phyloP scores from a whole-genome alignment of 2,888 invertebrate species.

The Leucania comma region DNA sequence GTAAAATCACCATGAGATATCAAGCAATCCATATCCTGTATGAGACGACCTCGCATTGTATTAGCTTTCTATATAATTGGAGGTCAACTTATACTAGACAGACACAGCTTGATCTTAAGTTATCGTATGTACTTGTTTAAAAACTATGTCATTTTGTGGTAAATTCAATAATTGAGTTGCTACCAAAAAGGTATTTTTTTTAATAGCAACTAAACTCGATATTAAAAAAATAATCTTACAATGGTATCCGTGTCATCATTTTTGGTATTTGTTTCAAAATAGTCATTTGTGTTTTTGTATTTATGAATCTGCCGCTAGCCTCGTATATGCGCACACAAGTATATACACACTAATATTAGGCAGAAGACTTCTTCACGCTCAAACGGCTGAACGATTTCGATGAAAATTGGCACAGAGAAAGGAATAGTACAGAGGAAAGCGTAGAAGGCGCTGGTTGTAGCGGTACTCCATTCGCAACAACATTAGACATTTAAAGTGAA shows the following conservation, averaged over 20 bases:
- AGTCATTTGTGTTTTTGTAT: not conserved
- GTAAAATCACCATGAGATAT: not conserved
- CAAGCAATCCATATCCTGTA: not conserved
- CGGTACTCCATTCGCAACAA: too few relatives aligned
- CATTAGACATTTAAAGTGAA: too few relatives aligned
- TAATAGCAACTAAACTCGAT: not conserved
- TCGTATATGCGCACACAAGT: conserved; percentile 20
- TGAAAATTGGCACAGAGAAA: too few relatives aligned
- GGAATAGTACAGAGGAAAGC: too few relatives aligned
- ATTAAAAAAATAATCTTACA: not conserved
- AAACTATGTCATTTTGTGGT: not conserved
- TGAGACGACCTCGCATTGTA: too few relatives aligned
- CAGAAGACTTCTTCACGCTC: too few relatives aligned
- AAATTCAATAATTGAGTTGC: not conserved
- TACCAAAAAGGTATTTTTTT: not conserved
- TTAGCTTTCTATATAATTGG: not conserved
- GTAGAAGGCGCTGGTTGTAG: too few relatives aligned
- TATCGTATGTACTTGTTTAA: not conserved
- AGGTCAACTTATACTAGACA: not conserved
- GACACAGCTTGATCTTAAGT: too few relatives aligned
- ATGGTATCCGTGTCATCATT: conserved; percentile 10
- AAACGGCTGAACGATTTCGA: too few relatives aligned
- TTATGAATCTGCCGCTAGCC: conserved; percentile 31
- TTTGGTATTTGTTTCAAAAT: conserved; percentile 25
- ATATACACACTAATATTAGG: conserved; percentile 8